These are phyloP conservation scores for Brachionus sp. DNA, from an alignment of 1,140 invertebrate genomes.

Conservation along the genomic window DNA sequence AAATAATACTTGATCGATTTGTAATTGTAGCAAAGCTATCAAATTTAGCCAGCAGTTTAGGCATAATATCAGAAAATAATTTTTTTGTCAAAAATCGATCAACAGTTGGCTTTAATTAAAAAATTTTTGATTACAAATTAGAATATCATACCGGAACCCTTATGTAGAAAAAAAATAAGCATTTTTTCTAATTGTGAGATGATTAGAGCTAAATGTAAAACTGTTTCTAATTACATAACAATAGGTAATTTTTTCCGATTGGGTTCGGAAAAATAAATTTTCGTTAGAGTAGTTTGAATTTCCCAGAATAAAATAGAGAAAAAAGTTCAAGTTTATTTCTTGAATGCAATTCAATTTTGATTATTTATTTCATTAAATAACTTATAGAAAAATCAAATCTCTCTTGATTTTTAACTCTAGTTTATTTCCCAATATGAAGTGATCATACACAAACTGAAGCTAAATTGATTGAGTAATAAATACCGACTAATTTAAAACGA, in stretches of 20 bases:
- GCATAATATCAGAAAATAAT: no score
- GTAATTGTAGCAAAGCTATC: not conserved
- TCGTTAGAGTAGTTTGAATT: not conserved
- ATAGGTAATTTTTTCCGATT: not conserved
- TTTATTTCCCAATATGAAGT: not conserved
- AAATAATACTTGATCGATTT: not conserved
- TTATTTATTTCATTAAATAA: not conserved
- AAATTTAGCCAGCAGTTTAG: not conserved
- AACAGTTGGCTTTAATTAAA: not conserved
- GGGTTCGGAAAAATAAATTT: not conserved
- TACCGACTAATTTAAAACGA: not conserved
- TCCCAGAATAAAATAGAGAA: not conserved
- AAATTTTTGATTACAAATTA: not conserved
- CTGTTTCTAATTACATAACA: not conserved
- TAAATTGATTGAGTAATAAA: slow-evolving; percentile 4
- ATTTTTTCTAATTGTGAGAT: not conserved
- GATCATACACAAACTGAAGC: not conserved
- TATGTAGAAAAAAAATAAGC: not conserved
- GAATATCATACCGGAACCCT: not conserved
- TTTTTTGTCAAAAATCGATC: not conserved
- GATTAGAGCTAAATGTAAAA: not conserved
- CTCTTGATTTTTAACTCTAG: not conserved
- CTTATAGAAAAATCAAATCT: not conserved
- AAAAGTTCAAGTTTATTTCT: not conserved
- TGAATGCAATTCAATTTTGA: not conserved